Evolutionary conservation across 30 jellyfish, hydroid and myxozoan species (phyloP), one percentile per base, ranked within the genome.

Genomic region (Catostylus mosaicus): DNA sequence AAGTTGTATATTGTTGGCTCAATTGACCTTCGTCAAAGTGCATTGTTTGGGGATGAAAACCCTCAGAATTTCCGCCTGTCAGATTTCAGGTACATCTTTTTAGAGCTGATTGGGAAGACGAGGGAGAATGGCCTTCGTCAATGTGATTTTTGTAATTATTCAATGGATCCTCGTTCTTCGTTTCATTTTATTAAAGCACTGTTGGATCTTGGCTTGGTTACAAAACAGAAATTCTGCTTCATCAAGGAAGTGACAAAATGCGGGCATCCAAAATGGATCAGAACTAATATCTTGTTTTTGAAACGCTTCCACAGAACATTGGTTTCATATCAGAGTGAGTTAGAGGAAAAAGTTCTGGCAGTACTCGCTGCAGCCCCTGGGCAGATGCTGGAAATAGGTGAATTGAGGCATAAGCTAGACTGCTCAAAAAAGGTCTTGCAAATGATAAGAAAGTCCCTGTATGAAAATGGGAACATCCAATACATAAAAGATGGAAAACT

Each of bases 111-210:
- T 33, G 98, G 96, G 27, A 80, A 70, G 71, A 47, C 89, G 30
- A 89, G 98, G 24, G 63, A 82, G 61, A 32, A 47, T 40, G 98
- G 98, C 23, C 88, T 92, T 63, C 46, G 78, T 45, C 98, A 92
- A 83, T 62, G 69, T 27, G 98, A 92, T 68, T 87, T 92, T 45
- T 74, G 67, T 23, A 26, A 75, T 18, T 92, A 56, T 75, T 82
- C 86, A 12, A 67, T 92, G 87, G 98, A 92, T 56, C 89, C 96
- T 9, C 86, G 97, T 10, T 65, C 89, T 54, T 40, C 90, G 23
- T 92, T 92, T 72, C 98, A 92, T 63, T 96, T 79, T 50, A 67
- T 92, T 67, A 92, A 92, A 65, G 43, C 86, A 20, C 77, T 92
- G 47, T 11, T 37, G 19, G 43, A 54, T 27, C 45, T 38, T 33